Percentiles rank a stretch among this genome's conserved stretches.
Evolutionary conservation across 1,140 invertebrate species (phyloP).

Genomic region (Trichonephila clavata): DNA sequence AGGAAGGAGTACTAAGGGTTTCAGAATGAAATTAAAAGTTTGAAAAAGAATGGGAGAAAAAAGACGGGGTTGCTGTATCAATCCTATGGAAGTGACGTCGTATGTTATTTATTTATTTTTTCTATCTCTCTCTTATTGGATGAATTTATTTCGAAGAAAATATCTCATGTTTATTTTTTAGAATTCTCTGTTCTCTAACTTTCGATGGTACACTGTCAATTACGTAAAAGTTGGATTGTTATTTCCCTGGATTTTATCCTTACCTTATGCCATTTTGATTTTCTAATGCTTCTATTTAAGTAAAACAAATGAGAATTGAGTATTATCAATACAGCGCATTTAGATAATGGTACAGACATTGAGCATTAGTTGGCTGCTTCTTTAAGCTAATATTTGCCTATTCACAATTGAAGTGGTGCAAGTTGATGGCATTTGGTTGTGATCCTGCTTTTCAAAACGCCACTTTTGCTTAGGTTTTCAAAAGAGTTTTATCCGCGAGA

Average conservation of each 20-base stretch:
- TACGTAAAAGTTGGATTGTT: not conserved
- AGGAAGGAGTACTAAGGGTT: conserved; percentile 44
- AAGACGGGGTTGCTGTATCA: conserved; percentile 13
- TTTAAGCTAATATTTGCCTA: not conserved
- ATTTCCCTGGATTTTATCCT: not conserved
- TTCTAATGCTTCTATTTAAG: not conserved
- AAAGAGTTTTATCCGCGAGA: not conserved
- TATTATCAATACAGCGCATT: conserved; percentile 10
- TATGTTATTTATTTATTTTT: not conserved
- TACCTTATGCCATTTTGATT: conserved; percentile 23
- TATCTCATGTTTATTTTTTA: not conserved
- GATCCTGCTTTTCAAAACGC: not conserved
- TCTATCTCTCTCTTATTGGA: not conserved
- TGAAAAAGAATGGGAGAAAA: not conserved
- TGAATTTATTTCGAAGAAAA: conserved; percentile 21
- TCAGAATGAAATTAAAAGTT: conserved; percentile 76
- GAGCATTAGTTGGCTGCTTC: not conserved
- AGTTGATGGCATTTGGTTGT: not conserved
- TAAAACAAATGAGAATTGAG: conserved; percentile 25
- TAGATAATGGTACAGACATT: not conserved
- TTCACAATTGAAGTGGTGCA: not conserved
- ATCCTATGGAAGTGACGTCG: not conserved
- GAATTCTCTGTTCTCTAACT: not conserved
- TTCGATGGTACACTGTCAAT: not conserved
- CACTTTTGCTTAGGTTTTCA: conserved; percentile 14